Base-by-base conservation (phyloP, 2,113 vertebrate species). In the Callorhinus ursinus region DNA sequence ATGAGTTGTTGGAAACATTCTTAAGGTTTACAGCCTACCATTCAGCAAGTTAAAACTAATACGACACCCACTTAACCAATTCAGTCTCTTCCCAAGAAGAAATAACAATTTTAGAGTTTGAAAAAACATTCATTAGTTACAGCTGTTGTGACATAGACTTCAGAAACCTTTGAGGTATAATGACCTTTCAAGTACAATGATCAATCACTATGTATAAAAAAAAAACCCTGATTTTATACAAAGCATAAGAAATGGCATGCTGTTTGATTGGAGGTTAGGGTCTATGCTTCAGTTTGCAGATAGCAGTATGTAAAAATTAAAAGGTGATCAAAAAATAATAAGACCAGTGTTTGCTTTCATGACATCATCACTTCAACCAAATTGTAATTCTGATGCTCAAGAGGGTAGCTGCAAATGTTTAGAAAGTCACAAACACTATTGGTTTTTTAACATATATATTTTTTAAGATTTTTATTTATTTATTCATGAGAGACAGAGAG, bases 1-100 rank as follows among this genome's bases (percentile, higher is more conserved):
- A 96, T 98, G 95, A 97, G 67, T 95, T 96, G 93, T 88, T 93
- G 83, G 83, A 96, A 96, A 96, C 67, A 93, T 89, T 92, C 95
- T 96, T 96, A 83, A 95, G 72, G 97, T 96, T 98, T 98, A 96
- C 22, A 96, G 74, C 93, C 86, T 95, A 79, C 89, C 59, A 97
- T 95, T 96, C 76, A 90, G 69, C 74, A 92, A 96, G 72, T 97
- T 95, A 96, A 98, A 92, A 83, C 82, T 92, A 97, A 96, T 97
- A 96, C 96, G 96, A 96, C 89, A 96, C 79, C 86, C 55, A 93
- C 86, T 97, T 95, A 72, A 89, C 79, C 94, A 96, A 97, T 92
- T 93, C 95, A 89, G 82, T 90, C 85, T 88, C 88, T 95, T 97
- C 92, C 82, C 97, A 96, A 96, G 86, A 97, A 97, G 72, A 97